Conservation (phyloP, 2,888 invertebrate species). For the Subacronicta megacephala region DNA sequence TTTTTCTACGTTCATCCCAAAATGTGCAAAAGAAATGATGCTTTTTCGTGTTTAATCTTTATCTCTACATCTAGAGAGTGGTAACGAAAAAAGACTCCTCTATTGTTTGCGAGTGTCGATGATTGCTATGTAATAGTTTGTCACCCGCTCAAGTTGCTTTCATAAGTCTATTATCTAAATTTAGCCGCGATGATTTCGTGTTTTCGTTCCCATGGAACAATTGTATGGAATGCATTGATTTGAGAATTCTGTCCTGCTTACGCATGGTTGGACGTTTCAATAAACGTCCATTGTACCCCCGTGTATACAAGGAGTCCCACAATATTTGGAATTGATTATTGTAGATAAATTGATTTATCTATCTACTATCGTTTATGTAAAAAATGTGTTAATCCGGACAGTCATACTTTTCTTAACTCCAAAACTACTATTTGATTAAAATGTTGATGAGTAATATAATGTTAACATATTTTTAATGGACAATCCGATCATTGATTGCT, state of each 20-base stretch:
- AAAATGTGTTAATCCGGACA: slow-evolving; percentile 2
- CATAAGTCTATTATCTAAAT: slow-evolving; percentile 6
- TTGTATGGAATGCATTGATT: not conserved
- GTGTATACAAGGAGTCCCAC: too few species aligned
- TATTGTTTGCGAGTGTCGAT: not conserved
- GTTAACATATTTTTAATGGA: slow-evolving; percentile 50
- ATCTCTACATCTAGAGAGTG: slow-evolving; percentile 1
- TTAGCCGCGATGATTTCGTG: not conserved
- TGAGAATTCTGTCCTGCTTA: not conserved
- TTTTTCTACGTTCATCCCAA: too few species aligned
- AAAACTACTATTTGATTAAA: slow-evolving; percentile 26
- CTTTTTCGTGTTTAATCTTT: not conserved
- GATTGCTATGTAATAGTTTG: slow-evolving; percentile 1
- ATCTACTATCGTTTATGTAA: not conserved
- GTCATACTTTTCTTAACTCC: not conserved
- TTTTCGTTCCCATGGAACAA: not conserved
- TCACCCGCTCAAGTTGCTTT: slow-evolving; percentile 2
- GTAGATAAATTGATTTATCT: not conserved
- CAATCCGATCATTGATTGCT: slow-evolving; percentile 55
- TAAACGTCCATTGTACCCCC: too few species aligned
- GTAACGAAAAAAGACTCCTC: not conserved
- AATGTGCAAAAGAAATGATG: not conserved
- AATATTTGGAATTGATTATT: not conserved
- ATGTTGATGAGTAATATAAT: slow-evolving; percentile 35
- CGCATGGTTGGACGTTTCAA: too few species aligned